A percentile compares a stretch with the other conserved stretches of the same genome.
phyloP scores from a whole-genome alignment of 1,140 invertebrate species.

The Nebria ingens region DNA sequence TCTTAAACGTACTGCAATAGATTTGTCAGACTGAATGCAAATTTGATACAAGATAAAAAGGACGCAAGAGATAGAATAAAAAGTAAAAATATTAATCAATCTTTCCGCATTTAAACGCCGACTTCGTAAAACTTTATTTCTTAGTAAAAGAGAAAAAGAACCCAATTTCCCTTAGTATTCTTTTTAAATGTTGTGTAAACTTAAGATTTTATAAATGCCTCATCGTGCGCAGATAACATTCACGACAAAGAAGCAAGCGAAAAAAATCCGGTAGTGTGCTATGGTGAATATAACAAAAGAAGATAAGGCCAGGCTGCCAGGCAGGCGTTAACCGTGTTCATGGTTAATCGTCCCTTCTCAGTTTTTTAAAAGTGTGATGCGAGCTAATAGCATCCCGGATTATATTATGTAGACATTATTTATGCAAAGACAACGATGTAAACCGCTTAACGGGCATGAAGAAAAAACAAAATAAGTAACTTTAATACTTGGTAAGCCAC shows the following conservation, averaged over 20 bases:
- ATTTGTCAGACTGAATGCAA: too few relatives aligned
- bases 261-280: background rate
- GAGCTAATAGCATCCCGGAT: background rate
- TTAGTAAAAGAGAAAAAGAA: too few relatives aligned
- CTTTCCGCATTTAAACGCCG: too few relatives aligned
- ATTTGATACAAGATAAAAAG: too few relatives aligned
- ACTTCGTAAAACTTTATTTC: too few relatives aligned
- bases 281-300: background rate
- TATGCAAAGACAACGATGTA: conserved; percentile 8
- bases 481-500: too few relatives aligned
- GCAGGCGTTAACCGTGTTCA: background rate
- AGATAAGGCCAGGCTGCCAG: background rate
- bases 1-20: too few relatives aligned
- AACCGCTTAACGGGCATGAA: conserved; percentile 6
- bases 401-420: conserved; percentile 9
- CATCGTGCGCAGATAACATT: background rate
- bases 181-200: conserved; percentile 2
- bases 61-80: too few relatives aligned
- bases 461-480: too few relatives aligned
- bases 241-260: background rate
- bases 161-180: too few relatives aligned
- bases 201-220: background rate
- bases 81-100: too few relatives aligned
- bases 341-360: background rate
- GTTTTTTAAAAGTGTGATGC: background rate